phyloP scores from a whole-genome alignment of 2,888 invertebrate species.

The Drosophila imparisetae region DNA sequence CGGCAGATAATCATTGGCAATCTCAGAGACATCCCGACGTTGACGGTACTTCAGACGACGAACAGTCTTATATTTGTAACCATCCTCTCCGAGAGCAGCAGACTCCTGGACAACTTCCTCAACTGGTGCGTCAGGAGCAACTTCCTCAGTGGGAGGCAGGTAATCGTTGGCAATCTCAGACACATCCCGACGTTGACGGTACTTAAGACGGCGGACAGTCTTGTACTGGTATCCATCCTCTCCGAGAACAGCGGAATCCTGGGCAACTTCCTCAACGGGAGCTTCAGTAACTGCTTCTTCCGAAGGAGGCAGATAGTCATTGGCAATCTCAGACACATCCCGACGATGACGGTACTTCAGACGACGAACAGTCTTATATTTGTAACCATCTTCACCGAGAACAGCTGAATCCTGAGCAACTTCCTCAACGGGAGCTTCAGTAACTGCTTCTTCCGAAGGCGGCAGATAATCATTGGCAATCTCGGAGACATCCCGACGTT shows the following conservation, averaged over 20 bases:
- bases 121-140: conserved; percentile 25
- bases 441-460: background rate
- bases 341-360: conserved; percentile 55
- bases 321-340: conserved; percentile 48
- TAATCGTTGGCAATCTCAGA: conserved; percentile 31
- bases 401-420: conserved; percentile 28
- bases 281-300: conserved; percentile 45
- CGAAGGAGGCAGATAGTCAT: conserved; percentile 42
- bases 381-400: conserved; percentile 50
- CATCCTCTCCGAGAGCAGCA: conserved; percentile 50
- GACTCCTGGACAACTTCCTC: conserved; percentile 41
- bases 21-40: conserved; percentile 42
- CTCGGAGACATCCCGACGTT: conserved; percentile 19
- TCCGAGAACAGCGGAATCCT: conserved; percentile 42
- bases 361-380: conserved; percentile 57
- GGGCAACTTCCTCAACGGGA: conserved; percentile 28
- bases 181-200: conserved; percentile 61
- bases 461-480: conserved; percentile 17
- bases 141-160: conserved; percentile 34
- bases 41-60: conserved; percentile 38
- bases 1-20: conserved; percentile 40
- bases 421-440: conserved; percentile 37
- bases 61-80: conserved; percentile 61
- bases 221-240: conserved; percentile 59
- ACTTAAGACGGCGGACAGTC: conserved; percentile 57